Evolutionary conservation across 2,888 invertebrate genomes (phyloP).

Genomic region (Phorcus lineatus): DNA sequence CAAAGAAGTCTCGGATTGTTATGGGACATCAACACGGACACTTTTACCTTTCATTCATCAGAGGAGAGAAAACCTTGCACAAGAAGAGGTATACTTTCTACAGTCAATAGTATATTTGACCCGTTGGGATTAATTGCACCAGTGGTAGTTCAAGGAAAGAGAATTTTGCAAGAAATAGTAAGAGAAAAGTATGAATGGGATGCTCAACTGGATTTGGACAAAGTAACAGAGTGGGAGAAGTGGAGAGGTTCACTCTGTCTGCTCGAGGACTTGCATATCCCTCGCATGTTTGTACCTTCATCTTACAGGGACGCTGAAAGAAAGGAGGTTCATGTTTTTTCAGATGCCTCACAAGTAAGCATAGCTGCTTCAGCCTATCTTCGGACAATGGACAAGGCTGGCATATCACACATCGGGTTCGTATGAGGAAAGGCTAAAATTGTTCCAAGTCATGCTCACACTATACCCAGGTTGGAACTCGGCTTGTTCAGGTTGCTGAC

Average conservation of each 20-base stretch:
- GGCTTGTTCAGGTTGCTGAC: neutral
- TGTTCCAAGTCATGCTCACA: slow-evolving; percentile 13
- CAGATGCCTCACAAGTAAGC: neutral
- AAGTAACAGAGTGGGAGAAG: neutral
- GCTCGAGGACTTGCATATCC: neutral
- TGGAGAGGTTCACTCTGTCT: slow-evolving; percentile 21
- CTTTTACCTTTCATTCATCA: neutral
- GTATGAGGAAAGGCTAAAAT: slow-evolving; percentile 17
- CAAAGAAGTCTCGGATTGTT: slow-evolving; percentile 28
- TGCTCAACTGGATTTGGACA: neutral
- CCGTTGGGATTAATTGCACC: slow-evolving; percentile 32
- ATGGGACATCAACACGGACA: slow-evolving; percentile 28
- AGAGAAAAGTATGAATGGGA: neutral
- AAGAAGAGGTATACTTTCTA: slow-evolving; percentile 28
- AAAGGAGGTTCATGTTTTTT: neutral
- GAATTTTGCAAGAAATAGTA: neutral
- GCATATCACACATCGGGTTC: neutral
- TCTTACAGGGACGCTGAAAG: neutral
- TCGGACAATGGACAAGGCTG: neutral
- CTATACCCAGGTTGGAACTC: slow-evolving; percentile 13
- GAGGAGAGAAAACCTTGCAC: slow-evolving; percentile 7
- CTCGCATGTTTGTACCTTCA: neutral
- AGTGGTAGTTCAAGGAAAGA: slow-evolving; percentile 18
- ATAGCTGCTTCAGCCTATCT: neutral
- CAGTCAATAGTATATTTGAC: slow-evolving; percentile 29